Base-by-base conservation (phyloP, 2,797 vertebrate genomes). In the Microtus agrestis region DNA sequence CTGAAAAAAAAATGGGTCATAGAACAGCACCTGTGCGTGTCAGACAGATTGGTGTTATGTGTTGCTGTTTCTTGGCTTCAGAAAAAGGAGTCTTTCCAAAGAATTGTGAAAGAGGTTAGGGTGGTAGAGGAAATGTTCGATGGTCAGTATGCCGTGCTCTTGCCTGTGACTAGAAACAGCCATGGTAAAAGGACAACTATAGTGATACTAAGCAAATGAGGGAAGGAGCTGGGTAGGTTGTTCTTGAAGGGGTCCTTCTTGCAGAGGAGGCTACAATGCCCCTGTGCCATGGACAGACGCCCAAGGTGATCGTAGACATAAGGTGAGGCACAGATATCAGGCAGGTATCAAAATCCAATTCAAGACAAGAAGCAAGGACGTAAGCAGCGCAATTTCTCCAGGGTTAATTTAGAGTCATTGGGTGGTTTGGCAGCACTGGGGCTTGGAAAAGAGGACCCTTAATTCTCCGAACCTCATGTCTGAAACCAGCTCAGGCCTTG, bases 41-140 rank as follows among this genome's bases (percentile, higher is more conserved):
- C 86, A 80, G 65, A 81, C 46, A 74, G 90, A 76, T 40, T 29
- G 56, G 31, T 51, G 56, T 23, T 74, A 7, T 19, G 19, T 81
- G 43, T 90, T 63, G 56, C 51, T 79, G 37, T 82, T 91, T 95
- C 87, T 94, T 87, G 46, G 73, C 79, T 96, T 43, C 46, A 48
- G 91, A 93, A 63, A 95, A 84, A 89, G n/a, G 56, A 76, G 31
- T 79, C 65, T 51, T 51, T 51, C 85, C 14, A 29, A 69, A 76
- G 89, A 81, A 94, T 87, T 51, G 25, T 63, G 67, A 79, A 90
- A 85, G 43, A 86, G 29, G 29, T 12, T 76, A 46, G 82, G 14
- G 12, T 29, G n/a, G 85, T 54, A 79, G 89, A 65, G 13, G 12
- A 71, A 46, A 51, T 77, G 79, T 81, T 87, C 67, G 29, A 29